Evolutionary conservation across 2,113 vertebrate species (phyloP).

Genomic region (Lethenteron reissneri): DNA sequence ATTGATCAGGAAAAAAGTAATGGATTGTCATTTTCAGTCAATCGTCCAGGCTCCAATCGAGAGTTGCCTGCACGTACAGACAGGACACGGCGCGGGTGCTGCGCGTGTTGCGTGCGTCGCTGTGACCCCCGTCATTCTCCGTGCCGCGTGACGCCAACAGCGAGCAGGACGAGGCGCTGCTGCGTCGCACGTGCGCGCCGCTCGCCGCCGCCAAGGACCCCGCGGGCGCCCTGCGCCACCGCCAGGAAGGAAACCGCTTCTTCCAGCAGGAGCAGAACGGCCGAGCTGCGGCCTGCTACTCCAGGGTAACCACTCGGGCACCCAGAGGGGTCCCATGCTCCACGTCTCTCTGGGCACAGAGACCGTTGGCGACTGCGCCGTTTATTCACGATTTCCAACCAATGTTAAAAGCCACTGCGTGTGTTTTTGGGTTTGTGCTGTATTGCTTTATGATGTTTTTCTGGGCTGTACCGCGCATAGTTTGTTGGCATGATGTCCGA

Average conservation of each 20-base stretch:
- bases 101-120: no score
- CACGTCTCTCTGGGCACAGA: neutral
- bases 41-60: no score
- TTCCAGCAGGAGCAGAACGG: constrained; percentile 35
- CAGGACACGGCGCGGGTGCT: no score
- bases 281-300: constrained; percentile 37
- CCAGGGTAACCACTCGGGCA: constrained; percentile 29
- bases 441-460: neutral
- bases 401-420: no score
- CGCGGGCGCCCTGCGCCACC: constrained; percentile 22
- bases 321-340: neutral
- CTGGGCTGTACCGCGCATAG: neutral
- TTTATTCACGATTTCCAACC: neutral
- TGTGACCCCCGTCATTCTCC: no score
- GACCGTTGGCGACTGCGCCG: neutral
- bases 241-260: constrained; percentile 44
- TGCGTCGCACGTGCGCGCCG: constrained; percentile 22
- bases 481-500: neutral
- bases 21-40: no score
- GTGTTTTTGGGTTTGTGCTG: neutral
- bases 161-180: constrained; percentile 23
- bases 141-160: constrained; percentile 12
- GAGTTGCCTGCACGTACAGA: no score
- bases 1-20: no score
- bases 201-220: constrained; percentile 27